Evolutionary conservation across 2,888 invertebrate species (phyloP).

Genomic region (Agonopterix alstromeriana): DNA sequence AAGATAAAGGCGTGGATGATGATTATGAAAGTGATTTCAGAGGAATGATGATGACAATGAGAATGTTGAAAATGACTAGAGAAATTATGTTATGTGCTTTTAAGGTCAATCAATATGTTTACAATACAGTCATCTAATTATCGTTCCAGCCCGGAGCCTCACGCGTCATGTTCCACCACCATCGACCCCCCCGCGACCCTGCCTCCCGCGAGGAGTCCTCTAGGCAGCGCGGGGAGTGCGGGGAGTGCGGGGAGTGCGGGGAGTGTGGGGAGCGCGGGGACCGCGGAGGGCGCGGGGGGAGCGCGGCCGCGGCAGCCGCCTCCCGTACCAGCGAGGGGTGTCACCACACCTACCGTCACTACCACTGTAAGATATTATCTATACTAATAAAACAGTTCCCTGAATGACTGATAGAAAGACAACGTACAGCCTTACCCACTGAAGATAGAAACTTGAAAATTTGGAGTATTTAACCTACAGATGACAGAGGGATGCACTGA

Average conservation of each 20-base stretch:
- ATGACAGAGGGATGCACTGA: no score
- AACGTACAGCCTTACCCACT: no score
- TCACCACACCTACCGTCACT: not conserved
- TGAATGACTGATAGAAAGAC: no score
- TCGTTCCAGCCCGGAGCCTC: conserved; percentile 14
- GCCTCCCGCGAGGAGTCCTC: not conserved
- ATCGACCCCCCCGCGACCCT: conserved; percentile 9
- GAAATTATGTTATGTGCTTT: no score
- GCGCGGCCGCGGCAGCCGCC: conserved; percentile 21
- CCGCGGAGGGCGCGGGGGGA: not conserved
- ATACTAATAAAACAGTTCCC: no score
- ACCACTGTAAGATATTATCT: conserved; percentile 24
- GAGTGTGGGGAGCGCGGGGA: not conserved
- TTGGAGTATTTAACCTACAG: no score
- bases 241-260: not conserved
- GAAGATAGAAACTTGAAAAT: no score
- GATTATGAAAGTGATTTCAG: no score
- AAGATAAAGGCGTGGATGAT: no score
- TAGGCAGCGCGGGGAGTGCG: not conserved
- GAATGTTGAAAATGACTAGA: no score
- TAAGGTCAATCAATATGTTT: no score
- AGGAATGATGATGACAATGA: no score
- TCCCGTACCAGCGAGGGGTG: conserved; percentile 32
- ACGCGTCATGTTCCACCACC: conserved; percentile 26
- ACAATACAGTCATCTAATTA: not conserved